Percentiles rank a stretch among this genome's conserved stretches.
Evolutionary conservation across 2,888 invertebrate species (phyloP).

Genomic region (Heliconius ethilla): DNA sequence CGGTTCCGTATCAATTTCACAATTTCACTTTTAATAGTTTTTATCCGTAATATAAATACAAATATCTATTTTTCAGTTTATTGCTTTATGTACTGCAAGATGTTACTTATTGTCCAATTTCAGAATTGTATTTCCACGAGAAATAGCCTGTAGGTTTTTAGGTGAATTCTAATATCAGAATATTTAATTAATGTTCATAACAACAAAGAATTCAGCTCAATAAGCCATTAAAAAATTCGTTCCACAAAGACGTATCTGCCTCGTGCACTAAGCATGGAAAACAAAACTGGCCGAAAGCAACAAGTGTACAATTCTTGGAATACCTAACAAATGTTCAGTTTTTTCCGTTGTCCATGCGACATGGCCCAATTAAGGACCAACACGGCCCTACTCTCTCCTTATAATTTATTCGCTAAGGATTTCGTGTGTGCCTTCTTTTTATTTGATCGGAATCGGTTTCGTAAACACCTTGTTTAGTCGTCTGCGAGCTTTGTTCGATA

Average conservation of each 20-base stretch:
- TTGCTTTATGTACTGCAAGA: no score
- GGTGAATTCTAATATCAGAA: no score
- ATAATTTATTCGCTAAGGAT: conserved; percentile 79
- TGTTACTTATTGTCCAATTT: no score
- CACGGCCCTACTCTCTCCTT: conserved; percentile 61
- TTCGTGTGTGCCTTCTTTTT: conserved; percentile 65
- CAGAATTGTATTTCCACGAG: no score
- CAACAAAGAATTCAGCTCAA: background rate
- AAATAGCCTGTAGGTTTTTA: no score
- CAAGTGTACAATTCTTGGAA: conserved; percentile 79
- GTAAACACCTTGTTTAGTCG: conserved; percentile 81
- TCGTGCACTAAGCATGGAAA: conserved; percentile 45
- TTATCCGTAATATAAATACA: no score
- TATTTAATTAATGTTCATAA: background rate
- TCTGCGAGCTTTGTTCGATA: conserved; percentile 63
- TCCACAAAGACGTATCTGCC: conserved; percentile 38
- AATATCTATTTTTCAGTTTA: no score
- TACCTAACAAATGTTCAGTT: conserved; percentile 80
- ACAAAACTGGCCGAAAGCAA: conserved; percentile 58
- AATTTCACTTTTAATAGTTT: no score
- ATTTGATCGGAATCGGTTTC: conserved; percentile 72
- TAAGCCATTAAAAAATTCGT: background rate
- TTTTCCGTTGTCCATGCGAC: conserved; percentile 71
- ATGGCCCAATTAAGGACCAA: conserved; percentile 78
- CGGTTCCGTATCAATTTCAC: no score